These are phyloP conservation scores for Camptogramma bilineatum DNA, from an alignment of 2,888 invertebrate species.

Conservation along the genomic window DNA sequence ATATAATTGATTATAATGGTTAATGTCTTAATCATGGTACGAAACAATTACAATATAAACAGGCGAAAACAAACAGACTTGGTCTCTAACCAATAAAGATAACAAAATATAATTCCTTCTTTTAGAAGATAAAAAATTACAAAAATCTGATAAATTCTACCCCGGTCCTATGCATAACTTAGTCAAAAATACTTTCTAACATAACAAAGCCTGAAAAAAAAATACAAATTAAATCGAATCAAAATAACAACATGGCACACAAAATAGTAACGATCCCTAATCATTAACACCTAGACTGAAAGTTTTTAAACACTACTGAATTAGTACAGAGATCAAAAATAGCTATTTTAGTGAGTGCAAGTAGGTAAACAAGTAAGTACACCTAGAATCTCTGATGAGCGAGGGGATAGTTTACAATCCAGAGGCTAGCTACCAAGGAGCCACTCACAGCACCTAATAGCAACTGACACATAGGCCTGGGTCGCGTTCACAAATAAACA, in stretches of 20 bases:
- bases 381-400: constrained; percentile 1
- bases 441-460: constrained; percentile 47
- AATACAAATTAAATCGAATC: constrained; percentile 4
- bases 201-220: neutral
- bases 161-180: constrained; percentile 3
- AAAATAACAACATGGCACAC: constrained; percentile 26
- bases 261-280: constrained; percentile 26
- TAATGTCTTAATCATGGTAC: constrained; percentile 7
- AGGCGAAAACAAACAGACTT: constrained; percentile 1
- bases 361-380: constrained; percentile 12
- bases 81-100: neutral
- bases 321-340: constrained; percentile 35
- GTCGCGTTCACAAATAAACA: constrained; percentile 57
- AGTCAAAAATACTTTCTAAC: neutral
- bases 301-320: constrained; percentile 31
- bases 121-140: constrained; percentile 14
- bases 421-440: constrained; percentile 47
- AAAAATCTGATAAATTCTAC: neutral
- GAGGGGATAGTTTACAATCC: constrained; percentile 24
- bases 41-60: constrained; percentile 1
- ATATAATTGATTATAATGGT: constrained; percentile 11
- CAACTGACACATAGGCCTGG: constrained; percentile 66
- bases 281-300: constrained; percentile 31
- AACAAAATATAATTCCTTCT: neutral
- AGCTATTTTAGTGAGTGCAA: constrained; percentile 29